Conservation (phyloP, 2,888 invertebrate species). For the Hoplodrina ambigua region DNA sequence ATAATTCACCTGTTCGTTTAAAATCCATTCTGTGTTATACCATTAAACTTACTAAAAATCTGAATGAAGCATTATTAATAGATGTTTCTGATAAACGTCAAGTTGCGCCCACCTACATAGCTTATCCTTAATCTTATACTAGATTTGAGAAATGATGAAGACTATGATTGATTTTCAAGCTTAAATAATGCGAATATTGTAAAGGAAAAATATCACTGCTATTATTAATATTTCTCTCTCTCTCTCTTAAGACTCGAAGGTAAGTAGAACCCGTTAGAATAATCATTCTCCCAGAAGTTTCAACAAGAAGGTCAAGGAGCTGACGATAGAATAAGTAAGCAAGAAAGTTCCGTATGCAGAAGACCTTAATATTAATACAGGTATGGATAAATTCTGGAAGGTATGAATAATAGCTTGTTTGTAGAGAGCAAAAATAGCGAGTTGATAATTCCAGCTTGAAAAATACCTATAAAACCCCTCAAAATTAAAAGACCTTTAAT, state of each 20-base stretch:
- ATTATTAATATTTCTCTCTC: slow-evolving; percentile 8
- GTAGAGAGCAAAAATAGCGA: too few relatives aligned
- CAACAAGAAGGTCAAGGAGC: too few relatives aligned
- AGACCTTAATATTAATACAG: too few relatives aligned
- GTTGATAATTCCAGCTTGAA: too few relatives aligned
- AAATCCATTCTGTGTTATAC: slow-evolving; percentile 74
- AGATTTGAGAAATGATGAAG: slow-evolving; percentile 60
- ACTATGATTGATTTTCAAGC: slow-evolving; percentile 58
- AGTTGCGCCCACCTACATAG: slow-evolving; percentile 74
- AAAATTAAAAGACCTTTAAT: too few relatives aligned
- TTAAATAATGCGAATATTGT: slow-evolving; percentile 48
- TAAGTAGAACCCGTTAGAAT: background rate
- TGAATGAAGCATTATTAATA: slow-evolving; percentile 79
- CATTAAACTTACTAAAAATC: slow-evolving; percentile 76
- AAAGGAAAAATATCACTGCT: slow-evolving; percentile 21
- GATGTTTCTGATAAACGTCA: slow-evolving; percentile 75
- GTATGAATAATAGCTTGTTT: too few relatives aligned
- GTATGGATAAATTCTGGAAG: too few relatives aligned
- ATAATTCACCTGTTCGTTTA: slow-evolving; percentile 80
- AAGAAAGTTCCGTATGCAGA: too few relatives aligned
- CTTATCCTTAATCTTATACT: slow-evolving; percentile 61
- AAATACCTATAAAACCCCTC: too few relatives aligned
- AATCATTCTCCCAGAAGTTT: too few relatives aligned
- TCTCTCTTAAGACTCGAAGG: background rate
- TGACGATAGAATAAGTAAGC: too few relatives aligned